A percentile compares a stretch with the other conserved stretches of the same genome.
Evolutionary conservation across 2,888 invertebrate species (phyloP).

Genomic region (Heliconius charithonia): DNA sequence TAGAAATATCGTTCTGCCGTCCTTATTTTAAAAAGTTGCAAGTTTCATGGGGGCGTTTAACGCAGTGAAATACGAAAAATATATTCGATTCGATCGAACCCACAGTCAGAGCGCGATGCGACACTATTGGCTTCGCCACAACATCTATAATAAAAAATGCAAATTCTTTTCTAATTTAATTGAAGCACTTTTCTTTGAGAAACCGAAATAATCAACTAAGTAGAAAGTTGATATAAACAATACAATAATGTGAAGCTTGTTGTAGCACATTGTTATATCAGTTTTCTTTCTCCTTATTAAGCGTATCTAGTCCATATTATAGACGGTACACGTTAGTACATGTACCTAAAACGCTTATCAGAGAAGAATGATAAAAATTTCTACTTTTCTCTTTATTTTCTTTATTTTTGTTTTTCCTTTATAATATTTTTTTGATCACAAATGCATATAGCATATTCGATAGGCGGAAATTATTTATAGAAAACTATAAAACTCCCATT

Average conservation of each 20-base stretch:
- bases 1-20: neutral
- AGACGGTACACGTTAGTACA: neutral
- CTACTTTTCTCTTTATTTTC: neutral
- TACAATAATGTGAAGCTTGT: neutral
- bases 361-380: neutral
- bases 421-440: neutral
- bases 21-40: neutral
- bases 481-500: too few relatives aligned
- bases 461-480: neutral
- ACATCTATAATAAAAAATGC: neutral
- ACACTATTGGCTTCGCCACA: neutral
- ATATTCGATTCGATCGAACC: neutral
- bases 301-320: neutral
- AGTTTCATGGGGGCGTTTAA: neutral
- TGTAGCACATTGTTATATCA: neutral
- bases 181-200: neutral
- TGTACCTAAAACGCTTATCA: neutral
- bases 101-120: neutral
- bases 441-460: neutral
- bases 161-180: too few relatives aligned
- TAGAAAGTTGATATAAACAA: conserved; percentile 8
- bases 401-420: neutral
- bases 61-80: neutral
- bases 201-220: neutral
- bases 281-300: conserved; percentile 15